phyloP scores from a whole-genome alignment of 1,140 invertebrate species.

The Macrobrachium nipponense region DNA sequence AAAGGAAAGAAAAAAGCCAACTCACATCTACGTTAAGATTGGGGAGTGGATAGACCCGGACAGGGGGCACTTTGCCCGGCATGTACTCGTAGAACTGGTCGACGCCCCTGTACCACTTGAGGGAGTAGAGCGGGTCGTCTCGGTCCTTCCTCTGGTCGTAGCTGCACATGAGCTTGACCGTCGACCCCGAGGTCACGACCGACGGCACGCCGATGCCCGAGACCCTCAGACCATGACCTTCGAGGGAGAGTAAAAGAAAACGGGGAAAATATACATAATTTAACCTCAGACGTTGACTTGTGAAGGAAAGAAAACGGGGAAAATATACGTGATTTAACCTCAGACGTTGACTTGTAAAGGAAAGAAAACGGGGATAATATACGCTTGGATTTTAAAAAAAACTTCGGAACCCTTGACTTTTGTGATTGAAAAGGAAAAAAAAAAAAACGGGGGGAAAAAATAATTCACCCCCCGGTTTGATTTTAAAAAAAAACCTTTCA shows the following conservation, averaged over 20 bases:
- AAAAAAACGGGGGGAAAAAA: too few relatives aligned
- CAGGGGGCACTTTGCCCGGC: slow-evolving; percentile 2
- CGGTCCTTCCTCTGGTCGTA: slow-evolving; percentile 40
- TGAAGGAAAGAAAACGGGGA: too few relatives aligned
- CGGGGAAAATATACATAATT: too few relatives aligned
- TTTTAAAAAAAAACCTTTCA: too few relatives aligned
- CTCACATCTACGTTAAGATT: slow-evolving; percentile 41
- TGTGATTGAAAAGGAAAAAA: too few relatives aligned
- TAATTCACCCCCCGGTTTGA: too few relatives aligned
- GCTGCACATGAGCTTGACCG: slow-evolving; percentile 36
- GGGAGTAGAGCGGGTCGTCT: slow-evolving; percentile 38
- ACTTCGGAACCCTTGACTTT: too few relatives aligned
- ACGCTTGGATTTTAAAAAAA: too few relatives aligned
- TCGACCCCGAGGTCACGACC: slow-evolving; percentile 31
- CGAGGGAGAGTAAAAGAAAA: background rate
- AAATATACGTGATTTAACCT: too few relatives aligned
- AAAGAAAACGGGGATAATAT: too few relatives aligned
- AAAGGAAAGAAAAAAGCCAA: background rate
- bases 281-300: too few relatives aligned
- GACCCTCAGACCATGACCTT: slow-evolving; percentile 34
- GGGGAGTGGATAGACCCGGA: slow-evolving; percentile 34
- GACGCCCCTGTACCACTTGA: slow-evolving; percentile 47
- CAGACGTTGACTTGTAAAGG: too few relatives aligned
- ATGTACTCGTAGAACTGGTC: slow-evolving; percentile 53
- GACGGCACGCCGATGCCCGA: slow-evolving; percentile 39